Percentiles rank a stretch among this genome's conserved stretches.
Conservation (phyloP, 2,797 vertebrate species). For the Clarias pachynema region DNA sequence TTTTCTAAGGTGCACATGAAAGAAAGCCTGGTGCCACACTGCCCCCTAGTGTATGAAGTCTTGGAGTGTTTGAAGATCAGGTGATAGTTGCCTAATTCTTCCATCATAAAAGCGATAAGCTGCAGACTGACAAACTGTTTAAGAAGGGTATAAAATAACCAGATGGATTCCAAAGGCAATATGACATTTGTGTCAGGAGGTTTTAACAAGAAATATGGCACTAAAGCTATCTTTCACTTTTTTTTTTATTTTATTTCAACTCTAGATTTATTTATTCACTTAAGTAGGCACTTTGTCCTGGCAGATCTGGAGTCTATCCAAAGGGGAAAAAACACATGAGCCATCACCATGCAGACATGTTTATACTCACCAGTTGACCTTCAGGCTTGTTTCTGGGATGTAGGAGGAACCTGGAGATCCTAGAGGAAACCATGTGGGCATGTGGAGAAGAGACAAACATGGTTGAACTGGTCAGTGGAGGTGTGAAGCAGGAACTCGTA, state of each 20-base stretch:
- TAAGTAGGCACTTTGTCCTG: not conserved
- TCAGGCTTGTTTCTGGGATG: not conserved
- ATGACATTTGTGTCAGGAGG: not conserved
- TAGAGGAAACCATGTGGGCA: not conserved
- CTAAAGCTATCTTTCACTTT: not conserved
- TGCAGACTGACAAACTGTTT: not conserved
- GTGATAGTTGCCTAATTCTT: too few relatives aligned
- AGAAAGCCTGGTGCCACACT: constrained; percentile 18
- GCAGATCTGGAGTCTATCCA: not conserved
- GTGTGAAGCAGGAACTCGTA: not conserved
- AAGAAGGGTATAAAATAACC: not conserved
- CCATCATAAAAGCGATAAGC: not conserved
- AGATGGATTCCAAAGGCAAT: not conserved
- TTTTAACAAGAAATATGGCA: not conserved
- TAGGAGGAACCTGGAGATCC: not conserved
- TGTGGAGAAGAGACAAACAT: not conserved
- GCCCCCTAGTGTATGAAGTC: constrained; percentile 32
- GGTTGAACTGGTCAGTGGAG: not conserved
- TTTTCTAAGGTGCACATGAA: not conserved
- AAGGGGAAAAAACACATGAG: not conserved
- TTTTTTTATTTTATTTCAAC: not conserved
- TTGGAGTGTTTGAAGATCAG: not conserved
- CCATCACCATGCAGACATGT: not conserved
- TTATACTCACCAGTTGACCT: not conserved
- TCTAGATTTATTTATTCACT: not conserved